phyloP scores from a whole-genome alignment of 2,797 vertebrate genomes.

The Serranus cabrilla region DNA sequence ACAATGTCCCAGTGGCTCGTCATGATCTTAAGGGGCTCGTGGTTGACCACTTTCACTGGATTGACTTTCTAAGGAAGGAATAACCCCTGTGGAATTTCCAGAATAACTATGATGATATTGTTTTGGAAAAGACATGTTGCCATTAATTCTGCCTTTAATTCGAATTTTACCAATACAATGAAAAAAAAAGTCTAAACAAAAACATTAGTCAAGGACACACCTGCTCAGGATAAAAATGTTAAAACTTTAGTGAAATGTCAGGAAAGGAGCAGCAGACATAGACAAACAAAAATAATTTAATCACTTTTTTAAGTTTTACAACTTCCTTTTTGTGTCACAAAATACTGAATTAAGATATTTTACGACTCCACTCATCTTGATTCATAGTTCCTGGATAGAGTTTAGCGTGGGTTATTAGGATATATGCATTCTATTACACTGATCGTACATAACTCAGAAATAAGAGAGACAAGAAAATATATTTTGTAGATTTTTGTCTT shows the following conservation, averaged over 20 bases:
- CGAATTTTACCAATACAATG: not conserved
- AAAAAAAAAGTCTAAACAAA: slow-evolving; percentile 3
- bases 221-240: not conserved
- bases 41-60: not conserved
- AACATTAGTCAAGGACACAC: not conserved
- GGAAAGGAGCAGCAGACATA: not conserved
- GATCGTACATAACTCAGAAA: too few relatives aligned
- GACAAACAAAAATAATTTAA: too few relatives aligned
- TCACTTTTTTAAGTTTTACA: slow-evolving; percentile 1
- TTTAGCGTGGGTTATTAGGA: not conserved
- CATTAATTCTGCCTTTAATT: too few relatives aligned
- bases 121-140: too few relatives aligned
- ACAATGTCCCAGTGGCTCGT: not conserved
- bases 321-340: not conserved
- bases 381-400: not conserved
- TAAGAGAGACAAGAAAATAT: too few relatives aligned
- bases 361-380: not conserved
- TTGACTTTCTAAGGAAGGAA: not conserved
- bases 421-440: too few relatives aligned
- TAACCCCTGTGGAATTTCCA: too few relatives aligned
- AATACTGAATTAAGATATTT: not conserved
- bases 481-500: too few relatives aligned
- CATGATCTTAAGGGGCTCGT: not conserved
- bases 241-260: not conserved
- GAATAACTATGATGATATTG: too few relatives aligned